Evolutionary conservation across 2,797 vertebrate species (phyloP).

Genomic region (Myotis vivesi): DNA sequence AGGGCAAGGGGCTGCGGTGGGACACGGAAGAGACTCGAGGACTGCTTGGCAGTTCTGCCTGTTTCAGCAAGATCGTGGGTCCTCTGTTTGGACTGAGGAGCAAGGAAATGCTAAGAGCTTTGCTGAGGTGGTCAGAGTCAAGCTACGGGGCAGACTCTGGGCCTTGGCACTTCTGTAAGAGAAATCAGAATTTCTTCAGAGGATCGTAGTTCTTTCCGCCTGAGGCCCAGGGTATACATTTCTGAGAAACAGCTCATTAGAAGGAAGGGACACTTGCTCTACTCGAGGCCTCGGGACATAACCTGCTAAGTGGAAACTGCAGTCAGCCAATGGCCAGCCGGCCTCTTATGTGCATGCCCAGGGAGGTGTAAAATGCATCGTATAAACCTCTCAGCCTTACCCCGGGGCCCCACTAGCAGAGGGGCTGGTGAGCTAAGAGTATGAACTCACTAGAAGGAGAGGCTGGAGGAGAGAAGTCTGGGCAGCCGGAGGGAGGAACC

Average conservation of each 20-base stretch:
- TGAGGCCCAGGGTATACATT: neutral
- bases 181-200: slow-evolving; percentile 13
- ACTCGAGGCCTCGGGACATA: neutral
- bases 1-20: neutral
- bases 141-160: neutral
- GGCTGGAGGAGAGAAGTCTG: neutral
- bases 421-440: neutral
- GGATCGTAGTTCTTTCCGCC: neutral
- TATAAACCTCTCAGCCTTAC: neutral
- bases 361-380: neutral
- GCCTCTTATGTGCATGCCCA: neutral
- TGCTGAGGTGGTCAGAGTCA: neutral
- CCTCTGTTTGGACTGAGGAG: neutral
- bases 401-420: neutral
- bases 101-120: neutral
- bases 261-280: neutral
- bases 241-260: neutral
- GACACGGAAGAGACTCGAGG: neutral
- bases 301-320: neutral
- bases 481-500: neutral
- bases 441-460: neutral
- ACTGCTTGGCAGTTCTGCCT: neutral
- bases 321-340: neutral
- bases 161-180: neutral
- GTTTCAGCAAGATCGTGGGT: neutral